Evolutionary conservation across 2,797 vertebrate genomes (phyloP).

Genomic region (Mormyrops attenuatus): DNA sequence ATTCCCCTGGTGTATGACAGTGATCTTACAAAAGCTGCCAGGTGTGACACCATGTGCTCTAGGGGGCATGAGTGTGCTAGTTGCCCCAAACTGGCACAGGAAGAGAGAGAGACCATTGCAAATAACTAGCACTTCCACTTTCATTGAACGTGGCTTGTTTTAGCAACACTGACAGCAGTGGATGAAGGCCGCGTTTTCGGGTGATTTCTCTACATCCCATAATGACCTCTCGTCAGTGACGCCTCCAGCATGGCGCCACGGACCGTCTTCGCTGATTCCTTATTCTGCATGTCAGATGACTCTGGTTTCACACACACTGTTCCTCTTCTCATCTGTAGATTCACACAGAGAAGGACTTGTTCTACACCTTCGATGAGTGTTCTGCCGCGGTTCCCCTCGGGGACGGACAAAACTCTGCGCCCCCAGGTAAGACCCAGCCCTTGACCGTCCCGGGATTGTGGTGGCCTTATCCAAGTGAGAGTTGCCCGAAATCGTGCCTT

Average conservation of each 20-base stretch:
- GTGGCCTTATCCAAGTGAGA: neutral
- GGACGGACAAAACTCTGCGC: slow-evolving; percentile 27
- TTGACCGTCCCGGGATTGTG: neutral
- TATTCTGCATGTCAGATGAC: slow-evolving; percentile 31
- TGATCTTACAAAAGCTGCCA: neutral
- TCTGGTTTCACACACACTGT: slow-evolving; percentile 44
- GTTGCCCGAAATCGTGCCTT: neutral
- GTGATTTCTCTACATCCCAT: neutral
- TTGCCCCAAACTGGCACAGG: neutral
- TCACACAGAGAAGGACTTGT: slow-evolving; percentile 76
- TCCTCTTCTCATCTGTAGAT: slow-evolving; percentile 76
- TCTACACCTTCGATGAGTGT: slow-evolving; percentile 59
- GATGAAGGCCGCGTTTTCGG: neutral
- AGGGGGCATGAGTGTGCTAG: neutral
- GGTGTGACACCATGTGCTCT: neutral
- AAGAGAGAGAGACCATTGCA: neutral
- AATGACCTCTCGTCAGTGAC: neutral
- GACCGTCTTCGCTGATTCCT: neutral
- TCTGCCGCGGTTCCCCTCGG: slow-evolving; percentile 47
- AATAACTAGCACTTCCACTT: neutral
- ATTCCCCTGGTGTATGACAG: too few species aligned
- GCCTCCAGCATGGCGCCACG: neutral
- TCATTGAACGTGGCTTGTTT: neutral
- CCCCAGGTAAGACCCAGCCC: neutral
- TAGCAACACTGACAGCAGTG: neutral